Evolutionary conservation across 1,140 invertebrate species (phyloP), one percentile per base, ranked within the genome.

Genomic region (Anastrepha ludens): DNA sequence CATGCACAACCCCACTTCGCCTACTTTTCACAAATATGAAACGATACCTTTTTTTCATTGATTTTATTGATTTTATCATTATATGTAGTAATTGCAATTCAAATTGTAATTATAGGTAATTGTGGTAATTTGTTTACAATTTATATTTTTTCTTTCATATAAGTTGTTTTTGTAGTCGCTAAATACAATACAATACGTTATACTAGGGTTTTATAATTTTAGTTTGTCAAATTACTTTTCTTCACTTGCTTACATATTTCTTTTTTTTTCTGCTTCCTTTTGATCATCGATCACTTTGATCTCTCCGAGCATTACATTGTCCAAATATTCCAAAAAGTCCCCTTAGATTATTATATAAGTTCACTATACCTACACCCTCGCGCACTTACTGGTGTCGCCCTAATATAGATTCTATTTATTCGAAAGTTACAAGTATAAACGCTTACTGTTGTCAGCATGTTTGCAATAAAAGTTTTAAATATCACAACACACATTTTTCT

Each of bases 31-130:
- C 50, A 1, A 11, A 11, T 55, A 55, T 55, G 50, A 55, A 55
- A 55, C 50, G 6, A 55, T 55, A 55, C 13, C 29, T 67, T 74
- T 55, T 74, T 74, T 74, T 47, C 3, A 47, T 6, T 15, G 41
- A n/a, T 74, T 74, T 74, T 74, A 74, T 74, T 74, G 15, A 74
- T 39, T 74, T 74, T 47, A 74, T 74, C 44, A 74, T 74, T 74
- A 47, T 74, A 74, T 47, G 41, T 74, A 74, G 67, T 74, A 74
- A 74, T 74, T 74, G 67, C 67, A 74, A 74, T 74, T 74, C 4
- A 74, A 47, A 74, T 74, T 74, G 67, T 74, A 74, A 74, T 74
- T 74, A 74, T 74, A 74, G 67, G 67, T 74, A 74, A 74, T 74
- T 74, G 67, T 74, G 67, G 67, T 74, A 74, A 44, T 74, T 74